Conservation (phyloP, 2,797 vertebrate species). For the Nyctalus aviator region DNA sequence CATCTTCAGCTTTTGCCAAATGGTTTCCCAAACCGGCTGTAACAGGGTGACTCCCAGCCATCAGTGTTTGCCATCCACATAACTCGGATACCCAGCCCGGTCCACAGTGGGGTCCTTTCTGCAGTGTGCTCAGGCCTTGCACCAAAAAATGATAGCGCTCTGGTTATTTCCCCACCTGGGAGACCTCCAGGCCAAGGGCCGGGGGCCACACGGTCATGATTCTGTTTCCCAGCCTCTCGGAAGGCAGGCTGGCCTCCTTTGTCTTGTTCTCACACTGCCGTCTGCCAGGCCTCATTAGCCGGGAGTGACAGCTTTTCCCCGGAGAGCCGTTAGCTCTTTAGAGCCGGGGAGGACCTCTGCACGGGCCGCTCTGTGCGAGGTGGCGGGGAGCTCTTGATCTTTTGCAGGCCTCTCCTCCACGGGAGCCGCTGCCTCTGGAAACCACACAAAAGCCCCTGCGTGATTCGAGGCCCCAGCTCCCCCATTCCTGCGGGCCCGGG, state of each 20-base stretch:
- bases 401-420: neutral
- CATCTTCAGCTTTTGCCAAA: neutral
- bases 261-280: constrained; percentile 22
- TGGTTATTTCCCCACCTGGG: neutral
- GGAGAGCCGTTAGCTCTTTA: constrained; percentile 44
- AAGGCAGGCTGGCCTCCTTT: constrained; percentile 48
- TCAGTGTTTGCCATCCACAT: neutral
- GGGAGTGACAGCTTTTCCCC: neutral
- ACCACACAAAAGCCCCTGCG: neutral
- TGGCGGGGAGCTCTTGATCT: constrained; percentile 28
- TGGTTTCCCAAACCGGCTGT: neutral
- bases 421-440: neutral
- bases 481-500: neutral
- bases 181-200: neutral
- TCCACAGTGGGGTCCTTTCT: neutral
- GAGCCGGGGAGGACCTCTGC: neutral
- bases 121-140: neutral
- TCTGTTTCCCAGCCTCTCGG: neutral
- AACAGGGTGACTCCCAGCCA: neutral
- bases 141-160: neutral
- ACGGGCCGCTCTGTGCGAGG: neutral
- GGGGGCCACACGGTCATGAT: neutral
- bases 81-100: neutral
- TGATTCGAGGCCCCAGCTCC: neutral
- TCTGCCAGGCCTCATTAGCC: constrained; percentile 51